Evolutionary conservation across 2,113 vertebrate species (phyloP).

Genomic region (Embiotoca jacksoni): DNA sequence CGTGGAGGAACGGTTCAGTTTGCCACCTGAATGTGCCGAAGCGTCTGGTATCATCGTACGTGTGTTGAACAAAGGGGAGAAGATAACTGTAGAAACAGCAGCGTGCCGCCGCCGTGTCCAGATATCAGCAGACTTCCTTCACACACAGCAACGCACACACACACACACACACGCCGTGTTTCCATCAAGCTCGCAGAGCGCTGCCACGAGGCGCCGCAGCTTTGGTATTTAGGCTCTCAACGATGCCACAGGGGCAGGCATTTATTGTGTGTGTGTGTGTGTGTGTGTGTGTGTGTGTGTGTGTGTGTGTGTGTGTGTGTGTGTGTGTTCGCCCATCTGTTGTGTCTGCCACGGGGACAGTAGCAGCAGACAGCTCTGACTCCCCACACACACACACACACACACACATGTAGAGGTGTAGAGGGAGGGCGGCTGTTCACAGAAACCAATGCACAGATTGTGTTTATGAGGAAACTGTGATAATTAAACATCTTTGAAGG

Average conservation of each 20-base stretch:
- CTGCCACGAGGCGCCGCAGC: slow-evolving; percentile 40
- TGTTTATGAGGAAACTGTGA: slow-evolving; percentile 49
- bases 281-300: slow-evolving; percentile 29
- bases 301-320: slow-evolving; percentile 27
- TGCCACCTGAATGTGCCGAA: slow-evolving; percentile 51
- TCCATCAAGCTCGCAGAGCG: slow-evolving; percentile 62
- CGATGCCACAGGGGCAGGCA: slow-evolving; percentile 55
- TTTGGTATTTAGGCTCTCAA: slow-evolving; percentile 58
- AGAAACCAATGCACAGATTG: slow-evolving; percentile 47
- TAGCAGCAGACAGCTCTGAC: slow-evolving; percentile 43
- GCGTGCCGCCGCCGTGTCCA: neutral
- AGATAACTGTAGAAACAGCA: neutral
- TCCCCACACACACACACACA: slow-evolving; percentile 20
- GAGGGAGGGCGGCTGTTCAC: neutral
- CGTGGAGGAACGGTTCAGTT: slow-evolving; percentile 31
- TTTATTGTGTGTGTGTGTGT: slow-evolving; percentile 41
- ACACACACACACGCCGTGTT: no score
- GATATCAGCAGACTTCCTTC: neutral
- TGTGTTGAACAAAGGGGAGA: slow-evolving; percentile 7
- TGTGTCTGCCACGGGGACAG: slow-evolving; percentile 47
- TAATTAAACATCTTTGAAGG: slow-evolving; percentile 55
- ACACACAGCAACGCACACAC: slow-evolving; percentile 22
- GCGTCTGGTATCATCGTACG: slow-evolving; percentile 39
- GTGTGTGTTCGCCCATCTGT: slow-evolving; percentile 58
- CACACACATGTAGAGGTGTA: neutral